Conservation (phyloP, 2,888 invertebrate genomes). For the Cheilosia grossa region DNA sequence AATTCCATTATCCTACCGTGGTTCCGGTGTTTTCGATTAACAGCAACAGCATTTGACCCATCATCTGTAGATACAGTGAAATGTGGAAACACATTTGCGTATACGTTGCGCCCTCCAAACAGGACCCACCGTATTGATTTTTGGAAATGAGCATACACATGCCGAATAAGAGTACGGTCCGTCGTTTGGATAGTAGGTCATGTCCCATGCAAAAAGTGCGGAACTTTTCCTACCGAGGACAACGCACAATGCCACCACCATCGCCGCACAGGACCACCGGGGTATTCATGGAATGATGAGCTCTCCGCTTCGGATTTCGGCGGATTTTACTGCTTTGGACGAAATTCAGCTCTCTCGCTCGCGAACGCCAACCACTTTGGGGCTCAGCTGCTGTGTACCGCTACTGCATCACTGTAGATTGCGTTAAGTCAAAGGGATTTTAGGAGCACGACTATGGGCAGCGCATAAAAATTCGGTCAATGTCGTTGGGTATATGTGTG, state of each 20-base stretch:
- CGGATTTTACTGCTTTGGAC: constrained; percentile 55
- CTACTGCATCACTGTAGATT: constrained; percentile 39
- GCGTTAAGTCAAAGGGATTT: constrained; percentile 59
- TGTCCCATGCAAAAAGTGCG: constrained; percentile 42
- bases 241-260: constrained; percentile 16
- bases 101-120: background rate
- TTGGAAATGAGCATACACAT: constrained; percentile 43
- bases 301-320: constrained; percentile 36
- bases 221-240: constrained; percentile 43
- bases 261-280: background rate
- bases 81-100: constrained; percentile 66
- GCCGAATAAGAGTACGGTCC: constrained; percentile 44
- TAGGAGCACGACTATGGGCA: background rate
- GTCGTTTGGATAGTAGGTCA: constrained; percentile 58
- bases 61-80: constrained; percentile 19
- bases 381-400: constrained; percentile 4
- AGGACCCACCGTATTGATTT: constrained; percentile 33
- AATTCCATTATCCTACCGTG: constrained; percentile 53
- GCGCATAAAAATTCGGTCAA: constrained; percentile 44
- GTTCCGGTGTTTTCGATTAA: constrained; percentile 21
- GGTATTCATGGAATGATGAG: constrained; percentile 32
- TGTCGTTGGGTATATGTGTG: constrained; percentile 11
- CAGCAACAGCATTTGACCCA: constrained; percentile 30
- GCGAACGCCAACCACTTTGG: background rate
- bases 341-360: background rate